Base-by-base conservation (phyloP, 2,888 invertebrate genomes). In the Troilus luridus region DNA sequence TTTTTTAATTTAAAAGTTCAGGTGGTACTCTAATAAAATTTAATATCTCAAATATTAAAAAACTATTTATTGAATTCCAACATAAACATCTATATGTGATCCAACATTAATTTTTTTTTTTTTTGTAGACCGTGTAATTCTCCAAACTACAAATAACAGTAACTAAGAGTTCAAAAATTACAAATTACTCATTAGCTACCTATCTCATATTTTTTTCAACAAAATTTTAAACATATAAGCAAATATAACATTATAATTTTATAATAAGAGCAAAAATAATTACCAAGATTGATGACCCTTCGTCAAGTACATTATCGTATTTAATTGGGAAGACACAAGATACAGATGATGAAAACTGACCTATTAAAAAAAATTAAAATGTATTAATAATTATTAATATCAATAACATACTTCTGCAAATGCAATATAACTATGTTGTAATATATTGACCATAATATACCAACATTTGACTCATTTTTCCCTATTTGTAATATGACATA, bases 301-400 rank as follows among this genome's bases (percentile, higher is more conserved):
- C 56, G n/a, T 12, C 56, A 56, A 85, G 85, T 12, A 11, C 58
- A 85, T 85, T 56, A 56, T 85, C 0, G 8, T 85, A 85, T 14
- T 85, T 85, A n/a, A 85, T n/a, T 12, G 56, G n/a, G 54, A n/a
- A 56, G 56, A 85, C 11, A 58, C 85, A 85, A 85, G 85, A 85
- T n/a, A 85, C 56, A n/a, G 85, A 56, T n/a, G 85, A 85, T 85
- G 85, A 56, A 12, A 58, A 56, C 10, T 56, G 56, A 56, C 85
- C 85, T 85, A 58, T 85, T 21, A 85, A 54, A 0, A 85, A 58
- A 85, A 56, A 56, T 41, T 2, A 54, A 64, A 7, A 21, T 17
- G 21, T 41, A 81, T 21, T 54, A 41, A 24, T 24, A 24, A 77
- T 77, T 17, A 27, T 77, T 41, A 41, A 41, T 41, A 24, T 77